phyloP scores from a whole-genome alignment of 2,113 vertebrate species.

The Nothocercus julius region DNA sequence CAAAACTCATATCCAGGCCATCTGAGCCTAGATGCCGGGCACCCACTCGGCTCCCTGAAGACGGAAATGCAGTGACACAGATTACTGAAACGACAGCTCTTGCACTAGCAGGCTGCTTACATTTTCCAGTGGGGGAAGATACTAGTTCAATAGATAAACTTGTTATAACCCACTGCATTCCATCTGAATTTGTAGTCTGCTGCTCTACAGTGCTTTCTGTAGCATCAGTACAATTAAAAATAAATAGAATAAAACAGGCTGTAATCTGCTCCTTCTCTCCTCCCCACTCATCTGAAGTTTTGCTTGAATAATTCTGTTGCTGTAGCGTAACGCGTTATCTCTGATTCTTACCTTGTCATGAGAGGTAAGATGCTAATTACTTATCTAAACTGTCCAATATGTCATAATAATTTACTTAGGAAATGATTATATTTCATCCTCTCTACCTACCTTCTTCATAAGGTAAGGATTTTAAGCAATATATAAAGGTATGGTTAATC shows the following conservation, averaged over 20 bases:
- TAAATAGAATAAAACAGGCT: not conserved
- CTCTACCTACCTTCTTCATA: not conserved
- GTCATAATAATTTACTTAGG: not conserved
- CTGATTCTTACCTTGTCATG: not conserved
- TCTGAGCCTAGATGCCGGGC: not conserved
- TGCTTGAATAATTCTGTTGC: not conserved
- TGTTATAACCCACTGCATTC: not conserved
- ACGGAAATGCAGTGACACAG: not conserved
- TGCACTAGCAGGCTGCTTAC: not conserved
- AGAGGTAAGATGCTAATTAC: not conserved
- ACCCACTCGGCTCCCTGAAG: not conserved
- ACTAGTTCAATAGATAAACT: not conserved
- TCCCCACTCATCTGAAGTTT: not conserved
- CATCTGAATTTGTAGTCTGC: constrained; percentile 13
- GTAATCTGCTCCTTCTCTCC: not conserved
- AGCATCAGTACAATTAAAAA: not conserved
- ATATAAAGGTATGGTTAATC: not conserved
- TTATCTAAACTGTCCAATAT: not conserved
- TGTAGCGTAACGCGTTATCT: not conserved
- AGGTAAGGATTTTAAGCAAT: not conserved
- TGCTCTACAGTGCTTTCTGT: not conserved
- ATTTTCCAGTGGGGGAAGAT: not conserved
- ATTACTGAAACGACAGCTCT: not conserved
- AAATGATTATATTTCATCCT: not conserved
- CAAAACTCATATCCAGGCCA: not conserved